Conservation (phyloP, 1,140 invertebrate species). For the Leptestheria dahalacensis region DNA sequence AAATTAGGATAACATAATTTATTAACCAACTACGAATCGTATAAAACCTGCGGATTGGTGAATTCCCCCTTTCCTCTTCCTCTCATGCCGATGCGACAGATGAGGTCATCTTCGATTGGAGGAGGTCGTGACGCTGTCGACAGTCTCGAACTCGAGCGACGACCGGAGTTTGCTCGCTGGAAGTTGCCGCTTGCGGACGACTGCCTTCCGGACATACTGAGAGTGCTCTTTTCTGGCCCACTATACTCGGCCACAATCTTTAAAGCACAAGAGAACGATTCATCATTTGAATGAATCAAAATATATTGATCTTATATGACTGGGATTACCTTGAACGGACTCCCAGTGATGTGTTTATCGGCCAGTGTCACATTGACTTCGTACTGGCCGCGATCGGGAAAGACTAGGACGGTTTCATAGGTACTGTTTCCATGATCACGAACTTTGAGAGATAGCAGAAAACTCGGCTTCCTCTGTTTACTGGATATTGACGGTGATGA, state of each 20-base stretch:
- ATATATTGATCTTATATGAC: too few relatives aligned
- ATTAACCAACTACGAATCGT: too few relatives aligned
- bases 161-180: not conserved
- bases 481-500: not conserved
- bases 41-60: conserved; percentile 36
- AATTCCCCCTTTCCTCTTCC: conserved; percentile 40
- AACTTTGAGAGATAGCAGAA: not conserved
- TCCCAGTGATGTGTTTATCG: not conserved
- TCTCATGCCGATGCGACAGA: conserved; percentile 32
- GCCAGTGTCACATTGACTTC: conserved; percentile 4
- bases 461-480: not conserved
- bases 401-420: conserved; percentile 1
- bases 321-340: conserved; percentile 11
- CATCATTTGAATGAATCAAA: too few relatives aligned
- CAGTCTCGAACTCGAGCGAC: not conserved
- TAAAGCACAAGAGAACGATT: too few relatives aligned
- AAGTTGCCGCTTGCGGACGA: not conserved
- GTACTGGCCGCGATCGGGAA: conserved; percentile 3
- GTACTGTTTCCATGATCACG: not conserved
- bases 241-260: too few relatives aligned
- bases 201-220: not conserved
- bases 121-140: not conserved
- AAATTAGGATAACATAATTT: too few relatives aligned
- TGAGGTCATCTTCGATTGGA: conserved; percentile 34
- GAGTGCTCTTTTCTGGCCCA: too few relatives aligned